Percentiles rank a stretch among this genome's conserved stretches.
These are phyloP conservation scores for Trachelipus rathkii DNA, from an alignment of 1,140 invertebrate genomes.

Conservation along the genomic window DNA sequence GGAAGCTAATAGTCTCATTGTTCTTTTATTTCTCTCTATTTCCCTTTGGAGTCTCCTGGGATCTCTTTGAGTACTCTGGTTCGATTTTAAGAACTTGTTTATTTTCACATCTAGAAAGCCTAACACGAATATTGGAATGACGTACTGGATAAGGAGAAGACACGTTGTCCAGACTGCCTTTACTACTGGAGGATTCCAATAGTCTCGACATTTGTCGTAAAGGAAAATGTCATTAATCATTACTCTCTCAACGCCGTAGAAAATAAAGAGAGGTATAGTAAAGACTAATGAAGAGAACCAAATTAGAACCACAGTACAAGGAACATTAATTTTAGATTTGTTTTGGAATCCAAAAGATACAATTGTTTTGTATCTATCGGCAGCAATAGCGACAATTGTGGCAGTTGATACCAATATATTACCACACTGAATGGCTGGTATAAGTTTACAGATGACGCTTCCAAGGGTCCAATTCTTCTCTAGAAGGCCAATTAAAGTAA, in stretches of 20 bases:
- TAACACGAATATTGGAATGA: slow-evolving; percentile 57
- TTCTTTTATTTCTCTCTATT: slow-evolving; percentile 55
- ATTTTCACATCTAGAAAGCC: slow-evolving; percentile 57
- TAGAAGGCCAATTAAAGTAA: slow-evolving; percentile 55
- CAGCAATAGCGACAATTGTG: slow-evolving; percentile 60
- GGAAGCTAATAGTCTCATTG: slow-evolving; percentile 54
- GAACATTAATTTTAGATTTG: slow-evolving; percentile 49
- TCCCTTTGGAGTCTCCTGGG: slow-evolving; percentile 49
- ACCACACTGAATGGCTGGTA: slow-evolving; percentile 57
- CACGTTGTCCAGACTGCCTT: slow-evolving; percentile 55
- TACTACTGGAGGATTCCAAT: slow-evolving; percentile 51
- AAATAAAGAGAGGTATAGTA: slow-evolving; percentile 53
- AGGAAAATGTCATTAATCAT: slow-evolving; percentile 48
- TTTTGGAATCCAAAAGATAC: slow-evolving; percentile 46
- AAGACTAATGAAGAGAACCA: slow-evolving; percentile 55
- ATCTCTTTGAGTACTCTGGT: slow-evolving; percentile 38
- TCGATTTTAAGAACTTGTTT: slow-evolving; percentile 51
- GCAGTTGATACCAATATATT: slow-evolving; percentile 62
- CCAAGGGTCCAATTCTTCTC: slow-evolving; percentile 51
- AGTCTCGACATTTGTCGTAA: slow-evolving; percentile 53
- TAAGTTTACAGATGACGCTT: slow-evolving; percentile 57
- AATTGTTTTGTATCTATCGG: slow-evolving; percentile 60
- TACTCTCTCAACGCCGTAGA: slow-evolving; percentile 51
- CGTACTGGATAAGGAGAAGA: slow-evolving; percentile 56
- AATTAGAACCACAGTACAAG: slow-evolving; percentile 53